A percentile compares a stretch with the other conserved stretches of the same genome.
Evolutionary conservation across 2,113 vertebrate genomes (phyloP).

Genomic region (Albula goreensis): DNA sequence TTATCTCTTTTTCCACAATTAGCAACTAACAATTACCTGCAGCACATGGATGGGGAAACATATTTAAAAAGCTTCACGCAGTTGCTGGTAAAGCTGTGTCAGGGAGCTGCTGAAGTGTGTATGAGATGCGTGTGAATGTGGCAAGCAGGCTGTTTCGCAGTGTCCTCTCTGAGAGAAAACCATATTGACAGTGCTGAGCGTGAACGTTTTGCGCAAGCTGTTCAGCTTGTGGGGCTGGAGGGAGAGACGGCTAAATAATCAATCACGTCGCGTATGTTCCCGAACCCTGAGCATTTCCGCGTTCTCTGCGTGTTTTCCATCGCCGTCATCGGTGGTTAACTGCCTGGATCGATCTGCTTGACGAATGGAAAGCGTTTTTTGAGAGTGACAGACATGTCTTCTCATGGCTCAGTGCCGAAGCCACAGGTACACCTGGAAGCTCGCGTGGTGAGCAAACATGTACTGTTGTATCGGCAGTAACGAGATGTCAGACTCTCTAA

Average conservation of each 20-base stretch:
- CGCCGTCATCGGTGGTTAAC: conserved; percentile 9
- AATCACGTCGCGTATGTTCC: conserved; percentile 16
- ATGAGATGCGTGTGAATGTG: conserved; percentile 29
- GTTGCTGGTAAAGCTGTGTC: conserved; percentile 3
- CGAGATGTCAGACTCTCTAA: background rate
- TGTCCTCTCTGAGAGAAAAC: conserved; percentile 19
- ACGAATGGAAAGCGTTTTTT: background rate
- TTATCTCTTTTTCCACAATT: background rate
- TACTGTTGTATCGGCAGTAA: background rate
- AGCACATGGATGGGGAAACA: background rate
- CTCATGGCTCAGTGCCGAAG: background rate
- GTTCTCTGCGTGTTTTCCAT: background rate
- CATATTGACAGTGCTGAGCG: conserved; percentile 24
- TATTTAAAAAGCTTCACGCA: no score
- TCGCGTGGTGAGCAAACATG: background rate
- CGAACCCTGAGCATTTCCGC: background rate
- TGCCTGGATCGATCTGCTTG: background rate
- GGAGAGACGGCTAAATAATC: background rate
- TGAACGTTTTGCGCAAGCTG: conserved; percentile 21
- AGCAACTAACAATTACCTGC: background rate
- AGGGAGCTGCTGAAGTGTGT: conserved; percentile 28
- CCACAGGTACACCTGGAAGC: conserved; percentile 3
- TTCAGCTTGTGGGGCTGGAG: background rate
- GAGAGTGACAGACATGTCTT: background rate
- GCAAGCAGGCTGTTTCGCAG: conserved; percentile 23